phyloP scores from a whole-genome alignment of 1,140 invertebrate genomes.

The Archivesica marissinica region DNA sequence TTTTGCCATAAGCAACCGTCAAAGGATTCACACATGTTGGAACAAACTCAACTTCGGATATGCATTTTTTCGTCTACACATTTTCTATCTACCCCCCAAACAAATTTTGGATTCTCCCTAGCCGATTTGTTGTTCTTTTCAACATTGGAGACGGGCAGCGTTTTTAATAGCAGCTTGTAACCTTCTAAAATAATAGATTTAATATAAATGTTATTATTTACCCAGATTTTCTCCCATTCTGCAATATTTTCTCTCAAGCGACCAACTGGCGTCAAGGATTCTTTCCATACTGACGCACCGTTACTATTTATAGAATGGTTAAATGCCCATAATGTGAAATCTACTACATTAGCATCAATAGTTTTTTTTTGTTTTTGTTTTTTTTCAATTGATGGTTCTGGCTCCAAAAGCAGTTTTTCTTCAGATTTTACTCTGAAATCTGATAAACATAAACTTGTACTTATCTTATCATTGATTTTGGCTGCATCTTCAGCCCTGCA shows the following conservation, averaged over 20 bases:
- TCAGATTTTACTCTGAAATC: not conserved
- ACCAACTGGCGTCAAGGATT: not conserved
- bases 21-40: slow-evolving; percentile 11
- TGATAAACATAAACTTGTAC: slow-evolving; percentile 17
- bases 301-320: not conserved
- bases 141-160: not conserved
- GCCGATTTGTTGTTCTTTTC: slow-evolving; percentile 44
- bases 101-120: slow-evolving; percentile 27
- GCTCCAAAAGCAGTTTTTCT: not conserved
- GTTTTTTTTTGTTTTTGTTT: not conserved
- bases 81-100: slow-evolving; percentile 19
- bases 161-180: not conserved
- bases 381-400: not conserved
- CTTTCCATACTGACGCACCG: not conserved
- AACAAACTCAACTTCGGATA: not conserved
- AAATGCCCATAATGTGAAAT: not conserved
- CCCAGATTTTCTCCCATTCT: not conserved
- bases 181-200: not conserved
- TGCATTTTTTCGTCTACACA: not conserved
- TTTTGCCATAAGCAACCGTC: slow-evolving; percentile 19
- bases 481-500: not conserved
- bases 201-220: not conserved
- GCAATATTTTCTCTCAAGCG: not conserved
- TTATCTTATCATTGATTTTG: slow-evolving; percentile 9
- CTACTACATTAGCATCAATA: not conserved